Base-by-base conservation (phyloP, 2,888 invertebrate genomes). In the Chouioia cunea region DNA sequence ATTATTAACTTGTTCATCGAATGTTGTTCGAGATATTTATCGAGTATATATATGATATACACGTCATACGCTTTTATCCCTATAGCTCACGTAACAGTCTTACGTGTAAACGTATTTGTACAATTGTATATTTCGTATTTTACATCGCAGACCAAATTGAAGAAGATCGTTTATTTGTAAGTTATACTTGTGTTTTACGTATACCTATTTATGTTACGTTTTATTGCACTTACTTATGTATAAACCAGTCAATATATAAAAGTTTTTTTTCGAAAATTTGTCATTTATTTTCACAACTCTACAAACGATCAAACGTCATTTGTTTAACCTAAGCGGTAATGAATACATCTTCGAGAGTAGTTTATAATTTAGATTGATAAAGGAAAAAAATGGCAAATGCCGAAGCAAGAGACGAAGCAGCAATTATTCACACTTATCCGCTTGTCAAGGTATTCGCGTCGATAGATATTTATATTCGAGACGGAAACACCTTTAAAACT, bases 381-480 rank as follows among this genome's bases (percentile, higher is more conserved):
- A 4, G 22, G 14, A 52, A 64, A 52, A 62, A 20, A 22, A 66
- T 71, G 58, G 47, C n/a, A n/a, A n/a, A n/a, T n/a, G n/a, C 50
- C 0, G 87, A 87, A 48, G 85, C 88, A 60, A 92, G 92, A 88
- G 76, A 77, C 56, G 71, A 74, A 69, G 70, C 77, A 8, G 43
- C 69, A 50, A 88, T 92, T 64, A 86, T 93, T 70, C 93, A 93
- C 80, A 93, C 93, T 2, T 95, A 96, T 89, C 93, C 96, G 47
- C 86, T 96, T 68, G 91, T 96, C 73, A 89, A 93, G 88, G 96
- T 95, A 87, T 87, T 36, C 36, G 6, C 36, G 12, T 10, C 10
- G 36, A 36, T 36, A n/a, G n/a, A 88, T 58, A 47, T n/a, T 2
- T n/a, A 8, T 2, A 0, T 48, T 16, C 44, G 44, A 22, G 22